Conservation (phyloP, 2,797 vertebrate genomes). For the Siniperca scherzeri region DNA sequence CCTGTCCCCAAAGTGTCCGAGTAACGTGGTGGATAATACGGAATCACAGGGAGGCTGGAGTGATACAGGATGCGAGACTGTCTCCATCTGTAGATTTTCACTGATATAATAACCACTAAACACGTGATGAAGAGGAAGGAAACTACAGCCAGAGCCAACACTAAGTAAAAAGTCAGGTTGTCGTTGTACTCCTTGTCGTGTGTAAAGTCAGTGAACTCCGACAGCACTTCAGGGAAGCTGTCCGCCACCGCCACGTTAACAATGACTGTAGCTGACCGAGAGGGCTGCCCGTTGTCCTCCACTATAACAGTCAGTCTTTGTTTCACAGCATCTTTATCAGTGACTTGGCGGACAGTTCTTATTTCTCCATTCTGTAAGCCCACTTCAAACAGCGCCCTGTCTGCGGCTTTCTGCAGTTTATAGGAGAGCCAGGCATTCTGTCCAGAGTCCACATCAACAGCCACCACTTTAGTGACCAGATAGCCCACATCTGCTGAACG, state of each 20-base stretch:
- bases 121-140: conserved; percentile 64
- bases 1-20: conserved; percentile 50
- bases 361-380: conserved; percentile 81
- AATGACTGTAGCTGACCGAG: conserved; percentile 84
- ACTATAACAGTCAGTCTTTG: conserved; percentile 80
- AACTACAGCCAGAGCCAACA: conserved; percentile 60
- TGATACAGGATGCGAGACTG: conserved; percentile 57
- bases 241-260: conserved; percentile 82
- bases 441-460: conserved; percentile 85
- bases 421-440: conserved; percentile 87
- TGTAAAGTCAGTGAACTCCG: conserved; percentile 71
- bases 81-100: conserved; percentile 64
- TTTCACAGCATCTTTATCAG: conserved; percentile 77
- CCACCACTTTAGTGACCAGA: conserved; percentile 87
- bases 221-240: conserved; percentile 80
- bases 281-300: conserved; percentile 87
- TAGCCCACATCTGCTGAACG: conserved; percentile 86
- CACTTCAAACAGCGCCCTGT: conserved; percentile 83
- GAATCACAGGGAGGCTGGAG: conserved; percentile 60
- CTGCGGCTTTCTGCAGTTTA: conserved; percentile 79
- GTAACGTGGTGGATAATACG: conserved; percentile 65
- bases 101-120: conserved; percentile 59
- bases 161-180: conserved; percentile 65
- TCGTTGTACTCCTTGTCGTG: conserved; percentile 65
- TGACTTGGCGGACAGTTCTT: conserved; percentile 74